Conservation (phyloP, 2,113 vertebrate genomes). For the Microtus ochrogaster region DNA sequence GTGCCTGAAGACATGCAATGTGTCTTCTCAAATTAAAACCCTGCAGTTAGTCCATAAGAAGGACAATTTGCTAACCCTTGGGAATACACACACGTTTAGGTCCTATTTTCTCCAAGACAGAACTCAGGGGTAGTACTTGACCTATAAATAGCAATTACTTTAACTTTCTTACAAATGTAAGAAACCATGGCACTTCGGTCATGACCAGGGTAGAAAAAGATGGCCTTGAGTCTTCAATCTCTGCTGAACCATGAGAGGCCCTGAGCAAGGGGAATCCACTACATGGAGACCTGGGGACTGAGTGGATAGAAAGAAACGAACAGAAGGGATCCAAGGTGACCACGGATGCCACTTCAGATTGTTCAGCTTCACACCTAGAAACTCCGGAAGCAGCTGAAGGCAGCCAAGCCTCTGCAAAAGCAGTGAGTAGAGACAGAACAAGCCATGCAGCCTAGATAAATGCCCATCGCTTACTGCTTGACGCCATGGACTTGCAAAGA, state of each 20-base stretch:
- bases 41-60: neutral
- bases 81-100: neutral
- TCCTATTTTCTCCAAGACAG: neutral
- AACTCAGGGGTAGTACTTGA: neutral
- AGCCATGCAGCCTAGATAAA: conserved; percentile 40
- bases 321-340: conserved; percentile 38
- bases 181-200: neutral
- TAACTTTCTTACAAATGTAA: conserved; percentile 38
- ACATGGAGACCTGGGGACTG: neutral
- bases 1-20: neutral
- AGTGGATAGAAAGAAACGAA: conserved; percentile 28
- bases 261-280: neutral
- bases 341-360: conserved; percentile 41
- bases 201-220: conserved; percentile 13
- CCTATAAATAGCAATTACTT: neutral
- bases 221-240: neutral
- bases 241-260: neutral
- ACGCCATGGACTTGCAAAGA: neutral
- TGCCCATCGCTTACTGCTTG: neutral
- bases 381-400: conserved; percentile 46
- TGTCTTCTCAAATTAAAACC: conserved; percentile 45
- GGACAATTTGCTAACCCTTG: neutral
- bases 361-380: conserved; percentile 53
- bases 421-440: conserved; percentile 59
- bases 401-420: conserved; percentile 42